Conservation (phyloP, 2,888 invertebrate species). For the Stenotaenia linearis region DNA sequence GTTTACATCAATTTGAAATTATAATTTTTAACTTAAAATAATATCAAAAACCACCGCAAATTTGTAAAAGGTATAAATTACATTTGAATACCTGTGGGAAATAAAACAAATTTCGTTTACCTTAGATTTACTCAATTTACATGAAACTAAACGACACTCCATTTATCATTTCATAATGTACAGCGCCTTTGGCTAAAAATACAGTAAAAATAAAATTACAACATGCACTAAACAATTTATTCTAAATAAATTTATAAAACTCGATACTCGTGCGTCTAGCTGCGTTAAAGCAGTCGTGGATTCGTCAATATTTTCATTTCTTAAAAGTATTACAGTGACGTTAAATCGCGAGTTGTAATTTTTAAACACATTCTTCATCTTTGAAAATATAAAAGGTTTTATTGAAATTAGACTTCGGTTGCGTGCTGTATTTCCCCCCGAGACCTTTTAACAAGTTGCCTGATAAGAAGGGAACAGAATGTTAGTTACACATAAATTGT, state of each 20-base stretch:
- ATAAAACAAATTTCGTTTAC: too few species aligned
- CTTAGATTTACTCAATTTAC: background rate
- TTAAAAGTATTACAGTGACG: too few species aligned
- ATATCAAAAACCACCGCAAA: too few species aligned
- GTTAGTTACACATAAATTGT: slow-evolving; percentile 23
- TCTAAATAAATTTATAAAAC: background rate
- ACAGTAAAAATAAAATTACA: background rate
- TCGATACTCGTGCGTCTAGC: too few species aligned
- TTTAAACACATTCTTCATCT: background rate
- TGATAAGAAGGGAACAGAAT: slow-evolving; percentile 20
- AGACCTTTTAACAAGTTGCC: slow-evolving; percentile 14
- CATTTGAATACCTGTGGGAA: too few species aligned
- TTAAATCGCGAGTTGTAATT: too few species aligned
- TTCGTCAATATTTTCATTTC: too few species aligned
- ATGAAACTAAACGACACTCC: background rate
- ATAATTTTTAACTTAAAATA: too few species aligned
- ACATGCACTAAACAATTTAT: background rate
- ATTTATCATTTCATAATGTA: background rate
- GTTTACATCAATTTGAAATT: too few species aligned
- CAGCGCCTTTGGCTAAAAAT: background rate
- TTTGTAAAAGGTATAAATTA: too few species aligned
- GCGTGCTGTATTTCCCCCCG: background rate
- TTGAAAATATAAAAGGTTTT: background rate
- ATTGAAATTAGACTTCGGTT: slow-evolving; percentile 5
- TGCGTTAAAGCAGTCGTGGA: too few species aligned